Conservation (phyloP, 2,888 invertebrate genomes). For the Amphipoea oculea region DNA sequence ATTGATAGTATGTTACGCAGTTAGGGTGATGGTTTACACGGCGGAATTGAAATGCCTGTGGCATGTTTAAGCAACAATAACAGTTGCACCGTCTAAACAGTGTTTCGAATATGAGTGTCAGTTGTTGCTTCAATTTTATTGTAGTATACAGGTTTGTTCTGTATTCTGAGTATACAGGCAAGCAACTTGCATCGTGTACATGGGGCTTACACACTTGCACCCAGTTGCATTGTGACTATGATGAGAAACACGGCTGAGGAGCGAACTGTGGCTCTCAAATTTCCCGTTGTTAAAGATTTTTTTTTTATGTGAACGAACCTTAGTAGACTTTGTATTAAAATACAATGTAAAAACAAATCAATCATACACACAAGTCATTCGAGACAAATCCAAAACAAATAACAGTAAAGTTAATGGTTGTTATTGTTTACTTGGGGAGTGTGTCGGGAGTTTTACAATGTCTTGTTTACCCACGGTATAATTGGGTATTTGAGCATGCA, state of each 20-base stretch:
- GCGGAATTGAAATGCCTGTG: background rate
- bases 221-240: background rate
- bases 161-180: background rate
- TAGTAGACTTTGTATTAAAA: constrained; percentile 11
- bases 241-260: background rate
- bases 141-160: too few species aligned
- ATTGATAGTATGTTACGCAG: too few species aligned
- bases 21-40: background rate
- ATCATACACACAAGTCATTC: constrained; percentile 6
- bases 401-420: constrained; percentile 36
- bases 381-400: constrained; percentile 1
- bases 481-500: constrained; percentile 61
- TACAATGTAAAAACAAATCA: constrained; percentile 15
- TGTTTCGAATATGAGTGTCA: too few species aligned
- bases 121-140: background rate
- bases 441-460: constrained; percentile 44
- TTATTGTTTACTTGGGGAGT: constrained; percentile 44
- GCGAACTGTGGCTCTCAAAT: background rate
- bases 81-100: background rate
- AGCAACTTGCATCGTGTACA: background rate
- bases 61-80: background rate
- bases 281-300: background rate
- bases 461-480: constrained; percentile 52
- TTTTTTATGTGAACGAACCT: background rate
- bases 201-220: background rate